These are phyloP conservation scores for Coranthus polyacanthus DNA, from an alignment of 2,797 vertebrate genomes.

Conservation along the genomic window DNA sequence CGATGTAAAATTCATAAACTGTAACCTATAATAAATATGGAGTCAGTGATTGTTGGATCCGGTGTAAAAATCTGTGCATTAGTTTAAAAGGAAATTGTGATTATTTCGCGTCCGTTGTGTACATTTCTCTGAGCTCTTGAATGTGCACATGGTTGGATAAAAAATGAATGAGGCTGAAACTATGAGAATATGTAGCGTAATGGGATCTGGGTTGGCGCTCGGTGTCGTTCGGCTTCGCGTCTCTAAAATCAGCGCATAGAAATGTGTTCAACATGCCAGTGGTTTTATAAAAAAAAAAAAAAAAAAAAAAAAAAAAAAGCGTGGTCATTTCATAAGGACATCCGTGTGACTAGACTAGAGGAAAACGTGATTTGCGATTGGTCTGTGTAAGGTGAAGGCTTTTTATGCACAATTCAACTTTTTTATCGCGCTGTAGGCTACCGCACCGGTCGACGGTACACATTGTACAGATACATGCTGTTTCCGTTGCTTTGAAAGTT, in stretches of 20 bases:
- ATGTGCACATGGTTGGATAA: background rate
- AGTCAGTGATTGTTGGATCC: background rate
- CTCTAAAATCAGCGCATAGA: constrained; percentile 48
- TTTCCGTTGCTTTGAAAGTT: constrained; percentile 62
- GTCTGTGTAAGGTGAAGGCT: background rate
- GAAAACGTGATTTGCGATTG: constrained; percentile 24
- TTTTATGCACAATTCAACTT: constrained; percentile 49
- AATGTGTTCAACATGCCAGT: constrained; percentile 47
- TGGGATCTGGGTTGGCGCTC: constrained; percentile 21
- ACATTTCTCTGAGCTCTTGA: too few species aligned
- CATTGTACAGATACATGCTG: constrained; percentile 40
- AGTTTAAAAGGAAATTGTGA: too few species aligned
- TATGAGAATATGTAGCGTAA: constrained; percentile 19
- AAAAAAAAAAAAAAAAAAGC: too few species aligned
- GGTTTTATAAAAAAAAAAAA: too few species aligned
- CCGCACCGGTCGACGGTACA: constrained; percentile 27
- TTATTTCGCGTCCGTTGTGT: too few species aligned
- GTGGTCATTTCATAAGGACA: constrained; percentile 30
- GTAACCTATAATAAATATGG: background rate
- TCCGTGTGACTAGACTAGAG: constrained; percentile 14
- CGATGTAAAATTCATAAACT: constrained; percentile 44
- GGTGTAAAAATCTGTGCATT: constrained; percentile 20
- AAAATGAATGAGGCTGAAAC: constrained; percentile 19
- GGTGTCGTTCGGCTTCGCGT: constrained; percentile 39
- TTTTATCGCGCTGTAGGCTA: background rate